Evolutionary conservation across 2,888 invertebrate genomes (phyloP).

Genomic region (Amblyteles armatorius): DNA sequence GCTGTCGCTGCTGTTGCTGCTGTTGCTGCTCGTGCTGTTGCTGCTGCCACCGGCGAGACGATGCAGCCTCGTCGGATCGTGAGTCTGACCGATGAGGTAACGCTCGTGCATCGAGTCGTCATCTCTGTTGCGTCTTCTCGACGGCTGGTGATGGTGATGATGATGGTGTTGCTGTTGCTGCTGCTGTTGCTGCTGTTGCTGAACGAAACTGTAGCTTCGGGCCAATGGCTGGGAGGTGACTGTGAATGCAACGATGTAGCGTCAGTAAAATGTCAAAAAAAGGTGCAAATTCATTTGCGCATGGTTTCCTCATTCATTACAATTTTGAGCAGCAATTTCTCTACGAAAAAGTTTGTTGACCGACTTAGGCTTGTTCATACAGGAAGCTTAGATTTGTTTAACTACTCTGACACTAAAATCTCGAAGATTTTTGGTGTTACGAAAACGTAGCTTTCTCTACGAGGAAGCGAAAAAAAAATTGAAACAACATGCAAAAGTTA

Average conservation of each 20-base stretch:
- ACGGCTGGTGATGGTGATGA: slow-evolving; percentile 72
- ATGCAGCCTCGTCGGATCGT: slow-evolving; percentile 82
- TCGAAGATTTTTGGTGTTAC: too few species aligned
- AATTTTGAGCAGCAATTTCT: too few species aligned
- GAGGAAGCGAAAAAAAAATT: background rate
- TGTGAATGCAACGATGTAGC: slow-evolving; percentile 12
- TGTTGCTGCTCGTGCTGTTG: slow-evolving; percentile 73
- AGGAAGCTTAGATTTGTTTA: too few species aligned
- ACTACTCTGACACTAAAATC: too few species aligned
- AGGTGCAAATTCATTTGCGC: too few species aligned
- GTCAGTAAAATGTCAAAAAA: background rate
- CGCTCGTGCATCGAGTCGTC: slow-evolving; percentile 94
- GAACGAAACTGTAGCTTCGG: slow-evolving; percentile 87
- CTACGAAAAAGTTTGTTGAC: too few species aligned
- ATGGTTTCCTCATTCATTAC: too few species aligned
- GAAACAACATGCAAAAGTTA: slow-evolving; percentile 24
- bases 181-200: slow-evolving; percentile 79
- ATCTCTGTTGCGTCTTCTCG: slow-evolving; percentile 86
- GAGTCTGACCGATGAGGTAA: slow-evolving; percentile 86
- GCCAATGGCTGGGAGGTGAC: slow-evolving; percentile 80
- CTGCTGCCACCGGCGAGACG: slow-evolving; percentile 80
- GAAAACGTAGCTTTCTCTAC: too few species aligned
- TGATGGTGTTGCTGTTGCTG: slow-evolving; percentile 70
- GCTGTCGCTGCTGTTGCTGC: slow-evolving; percentile 79
- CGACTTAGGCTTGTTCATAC: too few species aligned